A percentile compares a stretch with the other conserved stretches of the same genome.
Conservation (phyloP, 2,888 invertebrate species). For the Clistopyga incitator region DNA sequence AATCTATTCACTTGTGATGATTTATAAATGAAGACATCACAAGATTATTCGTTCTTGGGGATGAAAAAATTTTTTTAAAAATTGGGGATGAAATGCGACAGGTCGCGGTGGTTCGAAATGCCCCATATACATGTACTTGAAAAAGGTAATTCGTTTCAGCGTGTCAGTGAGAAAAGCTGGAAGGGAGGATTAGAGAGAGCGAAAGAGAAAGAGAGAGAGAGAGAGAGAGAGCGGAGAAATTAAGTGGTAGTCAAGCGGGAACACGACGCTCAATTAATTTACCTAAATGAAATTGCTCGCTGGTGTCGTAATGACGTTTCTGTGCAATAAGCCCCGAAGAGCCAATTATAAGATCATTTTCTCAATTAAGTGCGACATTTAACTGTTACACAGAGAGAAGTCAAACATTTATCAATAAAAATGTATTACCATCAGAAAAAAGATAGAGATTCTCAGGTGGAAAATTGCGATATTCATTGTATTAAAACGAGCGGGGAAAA, state of each 20-base stretch:
- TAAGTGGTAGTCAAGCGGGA: constrained; percentile 4
- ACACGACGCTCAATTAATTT: constrained; percentile 37
- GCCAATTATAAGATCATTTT: constrained; percentile 29
- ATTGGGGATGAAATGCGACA: too few relatives aligned
- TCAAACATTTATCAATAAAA: not conserved
- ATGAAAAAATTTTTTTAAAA: too few relatives aligned
- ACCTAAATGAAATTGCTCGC: constrained; percentile 29
- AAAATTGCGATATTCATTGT: too few relatives aligned
- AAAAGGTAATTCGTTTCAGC: constrained; percentile 6
- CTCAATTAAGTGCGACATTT: constrained; percentile 5
- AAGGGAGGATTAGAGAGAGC: not conserved
- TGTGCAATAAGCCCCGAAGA: constrained; percentile 3
- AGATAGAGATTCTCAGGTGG: too few relatives aligned
- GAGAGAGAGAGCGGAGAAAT: not conserved
- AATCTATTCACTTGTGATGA: too few relatives aligned
- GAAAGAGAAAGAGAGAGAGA: not conserved
- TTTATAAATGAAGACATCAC: too few relatives aligned
- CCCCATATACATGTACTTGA: not conserved
- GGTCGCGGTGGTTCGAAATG: too few relatives aligned
- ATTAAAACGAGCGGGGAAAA: too few relatives aligned
- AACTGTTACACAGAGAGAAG: not conserved
- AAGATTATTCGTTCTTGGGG: too few relatives aligned
- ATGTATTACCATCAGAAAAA: not conserved
- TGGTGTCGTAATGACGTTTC: constrained; percentile 25
- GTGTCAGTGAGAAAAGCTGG: not conserved